Conservation (phyloP, 2,888 invertebrate species). For the Melangyna quadrimaculata region DNA sequence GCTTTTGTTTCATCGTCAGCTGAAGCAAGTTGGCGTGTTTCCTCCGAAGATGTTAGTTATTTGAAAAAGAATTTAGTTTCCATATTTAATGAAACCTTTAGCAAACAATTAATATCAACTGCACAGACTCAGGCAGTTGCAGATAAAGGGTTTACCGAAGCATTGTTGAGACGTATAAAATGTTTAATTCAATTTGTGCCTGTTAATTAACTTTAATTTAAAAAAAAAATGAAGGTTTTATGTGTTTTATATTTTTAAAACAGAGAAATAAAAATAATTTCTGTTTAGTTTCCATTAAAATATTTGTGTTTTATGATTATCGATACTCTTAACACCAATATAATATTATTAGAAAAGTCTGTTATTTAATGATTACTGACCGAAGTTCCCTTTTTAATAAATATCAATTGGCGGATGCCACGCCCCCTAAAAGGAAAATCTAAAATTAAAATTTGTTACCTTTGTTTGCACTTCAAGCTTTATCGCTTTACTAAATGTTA, state of each 20-base stretch:
- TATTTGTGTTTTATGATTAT: not conserved
- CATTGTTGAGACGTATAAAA: constrained; percentile 89
- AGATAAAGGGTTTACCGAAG: constrained; percentile 88
- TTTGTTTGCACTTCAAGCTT: too few relatives aligned
- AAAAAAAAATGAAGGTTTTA: not conserved
- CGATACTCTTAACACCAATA: too few relatives aligned
- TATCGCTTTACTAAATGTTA: too few relatives aligned
- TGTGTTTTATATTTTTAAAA: constrained; percentile 6
- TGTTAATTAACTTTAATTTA: constrained; percentile 78
- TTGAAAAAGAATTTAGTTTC: constrained; percentile 88
- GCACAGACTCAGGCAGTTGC: constrained; percentile 85
- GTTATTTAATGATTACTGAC: too few relatives aligned
- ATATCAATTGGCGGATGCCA: too few relatives aligned
- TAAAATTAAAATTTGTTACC: too few relatives aligned
- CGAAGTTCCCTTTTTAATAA: too few relatives aligned
- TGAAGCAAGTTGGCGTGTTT: constrained; percentile 83
- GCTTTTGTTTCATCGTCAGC: constrained; percentile 80
- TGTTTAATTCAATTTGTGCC: constrained; percentile 90
- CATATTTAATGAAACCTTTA: constrained; percentile 90
- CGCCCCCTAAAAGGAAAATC: too few relatives aligned
- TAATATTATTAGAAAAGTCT: too few relatives aligned
- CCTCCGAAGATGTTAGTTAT: constrained; percentile 84
- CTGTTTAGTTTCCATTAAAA: not conserved
- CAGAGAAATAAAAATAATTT: not conserved
- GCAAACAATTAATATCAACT: constrained; percentile 87